Base-by-base conservation (phyloP, 1,140 invertebrate species). In the Cylas formicarius region DNA sequence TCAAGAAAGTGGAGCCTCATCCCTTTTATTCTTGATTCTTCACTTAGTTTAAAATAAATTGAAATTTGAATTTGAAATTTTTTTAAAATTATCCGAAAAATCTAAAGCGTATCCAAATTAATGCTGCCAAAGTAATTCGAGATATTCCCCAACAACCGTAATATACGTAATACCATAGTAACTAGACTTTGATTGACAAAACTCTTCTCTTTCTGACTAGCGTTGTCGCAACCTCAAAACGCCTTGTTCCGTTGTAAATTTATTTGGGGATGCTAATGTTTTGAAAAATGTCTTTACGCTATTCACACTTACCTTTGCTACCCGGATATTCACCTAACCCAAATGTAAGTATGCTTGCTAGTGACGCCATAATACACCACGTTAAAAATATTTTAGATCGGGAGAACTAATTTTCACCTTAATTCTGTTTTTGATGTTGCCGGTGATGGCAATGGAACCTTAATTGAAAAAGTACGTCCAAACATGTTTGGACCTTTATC, bases 331-430 rank as follows among this genome's bases (percentile, higher is more conserved):
- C 57, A 31, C 69, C 72, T 37, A 61, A 74, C 57, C 50, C 55
- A 11, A 70, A 69, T 38, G 73, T 74, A 65, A 70, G 63, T 63
- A 52, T 16, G 36, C 21, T 31, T 31, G 18, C 18, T 5, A 13
- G 11, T 11, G 8, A 8, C 8, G n/a, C n/a, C 24, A 26, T 8
- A 8, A 26, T 36, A 9, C 26, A 2, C 24, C 6, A 14, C 4
- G 32, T 20, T 6, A 6, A 10, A 41, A 24, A 4, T 11, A 39
- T 44, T 64, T 22, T 47, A 80, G 77, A 62, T 75, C 22, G 70
- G 70, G 13, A 68, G 71, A 57, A 73, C 66, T 2, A 70, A 66
- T 44, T 80, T 78, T 65, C 70, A 73, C 24, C 70, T 66, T 36
- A 58, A 65, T 24, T 70, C 72, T 10, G 57, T 67, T 53, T 78